A percentile compares a stretch with the other conserved stretches of the same genome.
Evolutionary conservation across 2,113 vertebrate genomes (phyloP).

Genomic region (Glaucomys volans): DNA sequence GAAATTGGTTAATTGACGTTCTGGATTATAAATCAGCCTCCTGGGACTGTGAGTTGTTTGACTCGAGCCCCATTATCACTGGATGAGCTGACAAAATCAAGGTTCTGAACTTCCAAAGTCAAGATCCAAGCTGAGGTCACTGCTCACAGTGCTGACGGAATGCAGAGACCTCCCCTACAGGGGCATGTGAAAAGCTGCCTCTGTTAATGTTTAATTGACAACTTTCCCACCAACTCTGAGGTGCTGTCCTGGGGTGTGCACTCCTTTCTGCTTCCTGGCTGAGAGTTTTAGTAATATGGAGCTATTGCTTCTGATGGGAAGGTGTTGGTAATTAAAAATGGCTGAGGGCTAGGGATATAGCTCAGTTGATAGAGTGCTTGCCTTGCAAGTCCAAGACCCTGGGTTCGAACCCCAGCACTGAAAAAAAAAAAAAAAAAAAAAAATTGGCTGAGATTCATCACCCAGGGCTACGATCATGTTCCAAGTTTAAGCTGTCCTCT

Average conservation of each 20-base stretch:
- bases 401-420: too few relatives aligned
- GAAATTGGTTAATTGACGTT: constrained; percentile 63
- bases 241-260: not conserved
- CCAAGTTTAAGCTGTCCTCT: not conserved
- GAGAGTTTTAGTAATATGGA: not conserved
- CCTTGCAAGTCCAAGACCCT: too few relatives aligned
- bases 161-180: not conserved
- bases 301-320: not conserved
- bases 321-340: not conserved
- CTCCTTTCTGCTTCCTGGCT: not conserved
- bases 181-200: not conserved
- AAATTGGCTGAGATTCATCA: not conserved
- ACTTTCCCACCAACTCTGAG: not conserved
- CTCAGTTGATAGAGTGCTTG: too few relatives aligned
- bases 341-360: too few relatives aligned
- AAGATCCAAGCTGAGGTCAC: constrained; percentile 4
- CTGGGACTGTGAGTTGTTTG: constrained; percentile 40
- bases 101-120: constrained; percentile 58
- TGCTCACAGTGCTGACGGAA: not conserved
- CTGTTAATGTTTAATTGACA: not conserved
- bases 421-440: too few relatives aligned
- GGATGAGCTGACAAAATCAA: constrained; percentile 50
- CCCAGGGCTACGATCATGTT: not conserved
- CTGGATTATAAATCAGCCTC: constrained; percentile 55
- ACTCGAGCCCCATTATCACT: constrained; percentile 49